Base-by-base conservation (phyloP, 1,140 invertebrate genomes). In the Anagrus nilaparvatae region DNA sequence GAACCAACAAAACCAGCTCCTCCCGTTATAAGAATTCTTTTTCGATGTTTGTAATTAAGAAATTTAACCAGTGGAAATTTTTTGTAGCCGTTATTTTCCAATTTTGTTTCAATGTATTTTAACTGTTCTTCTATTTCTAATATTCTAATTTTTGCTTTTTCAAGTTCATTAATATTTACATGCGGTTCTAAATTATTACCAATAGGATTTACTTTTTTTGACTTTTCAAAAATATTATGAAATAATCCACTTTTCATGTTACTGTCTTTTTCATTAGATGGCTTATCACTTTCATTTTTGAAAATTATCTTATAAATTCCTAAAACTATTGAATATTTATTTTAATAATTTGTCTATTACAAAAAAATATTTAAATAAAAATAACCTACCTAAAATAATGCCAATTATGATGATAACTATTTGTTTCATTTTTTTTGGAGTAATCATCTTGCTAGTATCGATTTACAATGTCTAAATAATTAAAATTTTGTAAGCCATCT, bases 1-100 rank as follows among this genome's bases (percentile, higher is more conserved):
- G 94, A 97, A 0, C 97, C 97, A 23, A 99, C 96, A 73, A 99
- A 99, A 12, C 97, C 97, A 23, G 96, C 94, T 14, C 97, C 97
- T 32, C 97, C 97, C 9, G 95, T 97, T 3, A 91, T 86, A 60
- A 96, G 67, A 53, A 97, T 93, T 45, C 91, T 73, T 63, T 91
- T 94, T 43, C 90, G 74, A 52, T 87, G 81, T 58, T 88, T 84
- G 60, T 94, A 94, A 52, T 87, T 89, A 8, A 92, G 63, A 62
- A 88, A 92, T 60, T 84, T 85, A 0, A 95, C 88, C 55, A 85
- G 79, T n/a, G 87, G 88, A 70, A 85, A 95, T 49, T 79, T 82
- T 55, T 90, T 89, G 4, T 84, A 81, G 29, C 84, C 72, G 52
- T 76, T 70, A 18, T 73, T 71, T 19, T 66, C 55, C 9, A 67